A percentile compares a stretch with the other conserved stretches of the same genome.
Conservation (phyloP, 2,113 vertebrate genomes). For the Catharus bicknelli region DNA sequence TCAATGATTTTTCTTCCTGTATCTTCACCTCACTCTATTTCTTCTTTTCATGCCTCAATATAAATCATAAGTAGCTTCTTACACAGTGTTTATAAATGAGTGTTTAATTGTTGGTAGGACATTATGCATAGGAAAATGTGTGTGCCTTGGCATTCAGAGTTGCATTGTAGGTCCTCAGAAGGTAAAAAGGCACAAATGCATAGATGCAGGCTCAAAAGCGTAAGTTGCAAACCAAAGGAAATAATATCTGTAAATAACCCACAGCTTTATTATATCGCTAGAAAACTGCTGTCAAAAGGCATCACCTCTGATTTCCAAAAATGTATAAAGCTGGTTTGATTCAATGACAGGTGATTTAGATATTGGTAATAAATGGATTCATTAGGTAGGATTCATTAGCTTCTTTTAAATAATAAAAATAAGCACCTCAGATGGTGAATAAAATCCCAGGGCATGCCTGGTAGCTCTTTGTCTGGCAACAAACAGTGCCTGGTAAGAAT, state of each 20-base stretch:
- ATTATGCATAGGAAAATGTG: background rate
- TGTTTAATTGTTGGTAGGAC: background rate
- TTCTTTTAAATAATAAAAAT: background rate
- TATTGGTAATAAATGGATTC: background rate
- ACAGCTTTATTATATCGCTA: background rate
- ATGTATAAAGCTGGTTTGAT: background rate
- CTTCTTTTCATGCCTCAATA: background rate
- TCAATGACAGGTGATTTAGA: background rate
- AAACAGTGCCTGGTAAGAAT: background rate
- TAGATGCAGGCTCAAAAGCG: rapidly evolving
- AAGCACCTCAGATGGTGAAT: background rate
- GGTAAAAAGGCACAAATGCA: background rate
- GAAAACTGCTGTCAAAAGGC: background rate
- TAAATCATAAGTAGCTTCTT: background rate
- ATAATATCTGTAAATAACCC: background rate
- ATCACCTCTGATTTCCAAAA: background rate
- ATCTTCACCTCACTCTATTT: background rate
- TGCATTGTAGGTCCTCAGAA: background rate
- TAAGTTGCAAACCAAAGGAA: background rate
- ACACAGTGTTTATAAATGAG: background rate
- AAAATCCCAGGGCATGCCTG: background rate
- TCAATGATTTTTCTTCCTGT: background rate
- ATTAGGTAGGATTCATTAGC: background rate
- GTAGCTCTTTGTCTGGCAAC: background rate
- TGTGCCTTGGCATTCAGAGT: background rate